Evolutionary conservation across 2,113 vertebrate species (phyloP).

Genomic region (Hippoglossus stenolepis): DNA sequence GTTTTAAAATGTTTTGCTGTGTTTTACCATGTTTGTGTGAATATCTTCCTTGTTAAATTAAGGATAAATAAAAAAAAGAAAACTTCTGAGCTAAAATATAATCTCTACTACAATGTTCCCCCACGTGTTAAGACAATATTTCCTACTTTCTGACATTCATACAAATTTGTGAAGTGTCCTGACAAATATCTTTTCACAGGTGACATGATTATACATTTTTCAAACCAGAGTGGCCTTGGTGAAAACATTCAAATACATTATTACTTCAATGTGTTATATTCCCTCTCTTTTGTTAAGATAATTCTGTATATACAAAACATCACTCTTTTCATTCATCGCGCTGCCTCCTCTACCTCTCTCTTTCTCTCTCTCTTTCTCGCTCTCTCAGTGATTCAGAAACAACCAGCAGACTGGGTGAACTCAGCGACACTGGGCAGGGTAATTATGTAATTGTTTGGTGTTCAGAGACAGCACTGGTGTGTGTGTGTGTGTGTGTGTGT

Average conservation of each 20-base stretch:
- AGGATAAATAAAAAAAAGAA: too few species aligned
- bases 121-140: not conserved
- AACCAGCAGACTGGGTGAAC: conserved; percentile 49
- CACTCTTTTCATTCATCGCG: conserved; percentile 22
- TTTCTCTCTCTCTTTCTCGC: not conserved
- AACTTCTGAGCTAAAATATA: too few species aligned
- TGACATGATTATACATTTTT: not conserved
- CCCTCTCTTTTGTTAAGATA: not conserved
- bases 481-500: not conserved
- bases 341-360: not conserved
- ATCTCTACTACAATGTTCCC: too few species aligned
- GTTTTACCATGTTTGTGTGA: too few species aligned
- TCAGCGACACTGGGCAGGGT: conserved; percentile 35
- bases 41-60: too few species aligned
- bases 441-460: conserved; percentile 59
- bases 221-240: not conserved
- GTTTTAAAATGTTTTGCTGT: too few species aligned
- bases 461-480: conserved; percentile 14
- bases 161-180: not conserved
- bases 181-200: not conserved
- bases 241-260: not conserved
- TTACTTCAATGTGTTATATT: not conserved
- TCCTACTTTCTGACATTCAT: not conserved
- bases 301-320: not conserved
- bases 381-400: conserved; percentile 25